Evolutionary conservation across 2,113 vertebrate genomes (phyloP), one percentile per base, ranked within the genome.

Genomic region (Agelaius tricolor): DNA sequence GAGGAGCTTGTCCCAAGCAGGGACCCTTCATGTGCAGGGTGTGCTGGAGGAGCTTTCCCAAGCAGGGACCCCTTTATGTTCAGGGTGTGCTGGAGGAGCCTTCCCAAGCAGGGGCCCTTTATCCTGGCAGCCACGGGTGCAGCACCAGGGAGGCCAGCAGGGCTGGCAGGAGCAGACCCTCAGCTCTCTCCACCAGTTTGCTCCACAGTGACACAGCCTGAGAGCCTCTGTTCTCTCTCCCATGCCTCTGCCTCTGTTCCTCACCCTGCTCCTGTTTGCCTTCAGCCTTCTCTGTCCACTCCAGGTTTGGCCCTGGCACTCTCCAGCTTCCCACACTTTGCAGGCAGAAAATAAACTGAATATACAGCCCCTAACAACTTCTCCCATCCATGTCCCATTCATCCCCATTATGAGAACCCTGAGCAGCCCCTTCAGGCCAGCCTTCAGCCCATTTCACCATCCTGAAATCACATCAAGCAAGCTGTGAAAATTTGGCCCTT

Each of bases 121-220:
- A 46, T 18, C n/a, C 37, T 47, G 69, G 30, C 77, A 91, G 55
- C 41, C 52, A 8, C 1, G 0, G 3, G 27, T 0, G 1, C 12
- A 11, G 19, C 4, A 59, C 28, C 43, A 59, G 18, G 20, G 37
- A 16, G 33, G 18, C 12, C 37, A 58, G 47, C 1, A 4, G 8
- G 9, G 23, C 33, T 51, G 59, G 27, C 16, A 62, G 81, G 4
- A 16, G 24, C 47, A 76, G 62, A 20, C 43, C 7, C 66, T 33
- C 37, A 49, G 6, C 46, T 11, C 17, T 14, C 68, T 21, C n/a
- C 61, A 57, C 51, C n/a, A 8, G 19, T 27, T 37, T 21, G 14
- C 28, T 58, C 31, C 37, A 7, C 1, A 0, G 22, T 6, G 31
- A 30, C 20, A 27, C 15, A 61, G 33, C n/a, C 21, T 24, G 61